phyloP scores from a whole-genome alignment of 2,113 vertebrate species.

The Alethe diademata region DNA sequence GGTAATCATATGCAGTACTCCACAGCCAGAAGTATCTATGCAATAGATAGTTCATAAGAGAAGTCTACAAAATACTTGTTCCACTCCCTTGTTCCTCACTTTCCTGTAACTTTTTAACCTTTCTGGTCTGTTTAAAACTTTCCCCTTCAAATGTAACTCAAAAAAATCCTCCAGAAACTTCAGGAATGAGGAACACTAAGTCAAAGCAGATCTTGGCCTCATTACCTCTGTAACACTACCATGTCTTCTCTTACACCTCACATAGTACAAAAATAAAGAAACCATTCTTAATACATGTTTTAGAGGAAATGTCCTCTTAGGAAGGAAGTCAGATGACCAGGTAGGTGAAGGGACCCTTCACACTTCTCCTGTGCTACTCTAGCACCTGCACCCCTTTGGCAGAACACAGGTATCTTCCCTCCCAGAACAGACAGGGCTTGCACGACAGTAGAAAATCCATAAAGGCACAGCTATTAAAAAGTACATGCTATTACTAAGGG shows the following conservation, averaged over 20 bases:
- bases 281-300: neutral
- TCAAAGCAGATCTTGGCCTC: neutral
- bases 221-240: neutral
- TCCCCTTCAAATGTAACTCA: accelerated
- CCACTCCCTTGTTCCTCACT: neutral
- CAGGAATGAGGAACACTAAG: neutral
- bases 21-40: neutral
- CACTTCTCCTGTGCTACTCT: neutral
- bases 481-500: neutral
- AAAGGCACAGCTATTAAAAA: neutral
- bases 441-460: neutral
- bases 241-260: neutral
- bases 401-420: neutral
- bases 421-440: neutral
- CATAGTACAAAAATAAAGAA: neutral
- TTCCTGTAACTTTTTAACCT: neutral
- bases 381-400: neutral
- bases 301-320: neutral
- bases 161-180: neutral
- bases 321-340: neutral
- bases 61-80: neutral
- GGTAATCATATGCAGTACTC: neutral
- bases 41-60: neutral
- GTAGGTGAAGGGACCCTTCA: neutral
- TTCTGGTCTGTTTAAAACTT: neutral